A percentile compares a stretch with the other conserved stretches of the same genome.
These are phyloP conservation scores for Zygaena filipendulae DNA, from an alignment of 2,888 invertebrate genomes.

Conservation along the genomic window DNA sequence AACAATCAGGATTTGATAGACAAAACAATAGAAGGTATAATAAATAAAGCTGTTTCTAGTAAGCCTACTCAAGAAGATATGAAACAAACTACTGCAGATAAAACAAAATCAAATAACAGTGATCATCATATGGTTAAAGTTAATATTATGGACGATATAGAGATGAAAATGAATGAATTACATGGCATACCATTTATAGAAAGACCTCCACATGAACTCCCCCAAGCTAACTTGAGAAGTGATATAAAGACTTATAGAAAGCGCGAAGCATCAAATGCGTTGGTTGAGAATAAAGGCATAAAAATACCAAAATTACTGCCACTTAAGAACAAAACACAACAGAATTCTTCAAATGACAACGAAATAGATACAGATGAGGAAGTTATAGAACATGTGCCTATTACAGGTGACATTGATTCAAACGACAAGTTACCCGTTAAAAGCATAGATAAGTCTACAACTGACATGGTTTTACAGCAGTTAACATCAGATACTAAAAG, in stretches of 20 bases:
- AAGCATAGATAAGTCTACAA: too few relatives aligned
- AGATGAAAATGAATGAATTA: slow-evolving; percentile 59
- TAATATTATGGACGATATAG: slow-evolving; percentile 42
- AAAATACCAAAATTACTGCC: slow-evolving; percentile 34
- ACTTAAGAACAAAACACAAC: slow-evolving; percentile 26
- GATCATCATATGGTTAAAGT: too few relatives aligned
- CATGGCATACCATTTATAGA: slow-evolving; percentile 54
- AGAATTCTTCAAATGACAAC: slow-evolving; percentile 19
- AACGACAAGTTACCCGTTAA: slow-evolving; percentile 17
- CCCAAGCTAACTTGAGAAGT: too few relatives aligned
- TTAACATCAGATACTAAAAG: slow-evolving; percentile 25
- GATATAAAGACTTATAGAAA: slow-evolving; percentile 24
- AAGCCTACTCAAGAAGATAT: slow-evolving; percentile 25
- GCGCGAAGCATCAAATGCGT: slow-evolving; percentile 23
- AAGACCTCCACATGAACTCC: slow-evolving; percentile 40
- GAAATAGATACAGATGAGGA: slow-evolving; percentile 24
- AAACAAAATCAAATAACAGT: too few relatives aligned
- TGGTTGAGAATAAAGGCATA: slow-evolving; percentile 22
- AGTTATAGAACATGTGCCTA: slow-evolving; percentile 27
- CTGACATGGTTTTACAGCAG: slow-evolving; percentile 12
- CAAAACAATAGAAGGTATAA: slow-evolving; percentile 54
- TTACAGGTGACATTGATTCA: slow-evolving; percentile 26
- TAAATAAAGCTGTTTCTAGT: slow-evolving; percentile 38
- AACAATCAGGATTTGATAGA: slow-evolving; percentile 52
- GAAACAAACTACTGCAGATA: slow-evolving; percentile 17